Conservation (phyloP, 2,113 vertebrate genomes). For the Antechinus stuartii region DNA sequence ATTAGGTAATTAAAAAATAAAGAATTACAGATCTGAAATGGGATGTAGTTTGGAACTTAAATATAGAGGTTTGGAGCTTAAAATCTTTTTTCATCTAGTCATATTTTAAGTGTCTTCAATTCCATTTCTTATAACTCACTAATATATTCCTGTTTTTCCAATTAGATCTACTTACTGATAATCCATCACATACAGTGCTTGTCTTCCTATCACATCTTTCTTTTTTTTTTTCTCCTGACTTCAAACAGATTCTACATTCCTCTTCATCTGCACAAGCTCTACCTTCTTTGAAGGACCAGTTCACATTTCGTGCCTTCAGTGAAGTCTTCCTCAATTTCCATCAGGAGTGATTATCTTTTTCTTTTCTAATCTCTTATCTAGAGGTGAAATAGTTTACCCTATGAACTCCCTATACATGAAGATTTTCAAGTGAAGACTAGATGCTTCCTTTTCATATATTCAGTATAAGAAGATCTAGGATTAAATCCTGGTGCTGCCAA, state of each 20-base stretch:
- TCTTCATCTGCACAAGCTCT: background rate
- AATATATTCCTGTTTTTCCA: background rate
- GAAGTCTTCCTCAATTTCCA: background rate
- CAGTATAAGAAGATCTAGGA: background rate
- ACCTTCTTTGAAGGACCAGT: background rate
- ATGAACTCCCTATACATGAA: background rate
- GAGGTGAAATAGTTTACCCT: background rate
- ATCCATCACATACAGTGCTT: background rate
- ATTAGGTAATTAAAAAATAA: background rate
- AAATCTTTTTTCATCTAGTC: background rate
- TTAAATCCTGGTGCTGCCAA: background rate
- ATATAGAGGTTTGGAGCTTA: background rate
- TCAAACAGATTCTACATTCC: background rate
- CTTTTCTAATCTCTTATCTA: background rate
- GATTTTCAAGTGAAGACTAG: background rate
- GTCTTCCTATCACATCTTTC: background rate
- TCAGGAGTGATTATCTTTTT: background rate
- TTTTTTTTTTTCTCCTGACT: background rate
- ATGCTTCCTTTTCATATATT: background rate
- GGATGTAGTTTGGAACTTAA: background rate
- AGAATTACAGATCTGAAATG: background rate
- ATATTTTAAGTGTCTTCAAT: conserved; percentile 1
- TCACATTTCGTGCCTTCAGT: background rate
- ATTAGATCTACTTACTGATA: background rate
- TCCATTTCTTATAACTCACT: background rate